Conservation (phyloP, 2,113 vertebrate species). For the Ranitomeya variabilis region DNA sequence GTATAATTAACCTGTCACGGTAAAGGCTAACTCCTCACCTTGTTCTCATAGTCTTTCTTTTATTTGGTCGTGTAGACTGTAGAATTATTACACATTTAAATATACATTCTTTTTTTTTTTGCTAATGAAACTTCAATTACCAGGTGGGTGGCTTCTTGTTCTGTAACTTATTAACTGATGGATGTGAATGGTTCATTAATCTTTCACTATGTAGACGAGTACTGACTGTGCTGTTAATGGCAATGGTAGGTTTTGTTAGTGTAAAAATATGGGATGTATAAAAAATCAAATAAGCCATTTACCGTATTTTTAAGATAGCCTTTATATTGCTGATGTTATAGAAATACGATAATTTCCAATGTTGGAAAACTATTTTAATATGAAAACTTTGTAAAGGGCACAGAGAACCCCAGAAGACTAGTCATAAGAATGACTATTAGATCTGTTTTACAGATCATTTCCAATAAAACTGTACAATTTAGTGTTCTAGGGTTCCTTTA, state of each 20-base stretch:
- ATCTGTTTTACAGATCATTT: too few relatives aligned
- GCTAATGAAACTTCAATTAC: slow-evolving; percentile 26
- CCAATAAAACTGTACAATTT: too few relatives aligned
- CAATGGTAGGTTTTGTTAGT: background rate
- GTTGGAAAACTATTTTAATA: too few relatives aligned
- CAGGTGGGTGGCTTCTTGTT: slow-evolving; percentile 3
- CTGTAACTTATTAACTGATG: slow-evolving; percentile 3
- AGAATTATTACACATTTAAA: slow-evolving; percentile 26
- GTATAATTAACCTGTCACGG: slow-evolving; percentile 52
- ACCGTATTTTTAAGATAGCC: background rate
- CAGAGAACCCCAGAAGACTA: too few relatives aligned
- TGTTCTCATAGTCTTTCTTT: background rate
- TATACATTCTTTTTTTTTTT: slow-evolving; percentile 35
- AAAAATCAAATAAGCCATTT: background rate
- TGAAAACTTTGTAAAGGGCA: too few relatives aligned
- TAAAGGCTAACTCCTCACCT: slow-evolving; percentile 39
- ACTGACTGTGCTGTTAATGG: background rate
- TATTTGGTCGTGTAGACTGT: slow-evolving; percentile 22
- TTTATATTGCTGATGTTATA: slow-evolving; percentile 1
- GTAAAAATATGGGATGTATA: background rate
- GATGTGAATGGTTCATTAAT: slow-evolving; percentile 36
- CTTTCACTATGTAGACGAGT: background rate
- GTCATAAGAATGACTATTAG: too few relatives aligned
- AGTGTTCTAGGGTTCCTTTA: too few relatives aligned
- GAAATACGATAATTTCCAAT: too few relatives aligned